phyloP scores from a whole-genome alignment of 2,888 invertebrate species.

The Nudaria mundana region DNA sequence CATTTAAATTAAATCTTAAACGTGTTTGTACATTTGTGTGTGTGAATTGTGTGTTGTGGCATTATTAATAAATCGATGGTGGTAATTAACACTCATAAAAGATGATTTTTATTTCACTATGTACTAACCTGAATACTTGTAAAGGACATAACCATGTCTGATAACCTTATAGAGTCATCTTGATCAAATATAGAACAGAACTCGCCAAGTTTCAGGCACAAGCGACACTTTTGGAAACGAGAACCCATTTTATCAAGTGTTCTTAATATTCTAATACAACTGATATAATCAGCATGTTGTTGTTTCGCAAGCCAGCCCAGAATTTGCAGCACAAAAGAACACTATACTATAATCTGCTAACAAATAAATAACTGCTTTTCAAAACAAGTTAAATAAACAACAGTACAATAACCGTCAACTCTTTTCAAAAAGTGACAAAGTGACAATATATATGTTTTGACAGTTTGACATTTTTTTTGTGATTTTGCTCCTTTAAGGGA shows the following conservation, averaged over 20 bases:
- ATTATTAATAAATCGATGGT: no score
- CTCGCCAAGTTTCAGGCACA: slow-evolving; percentile 72
- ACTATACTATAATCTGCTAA: not conserved
- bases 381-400: not conserved
- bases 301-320: not conserved
- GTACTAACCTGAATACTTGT: slow-evolving; percentile 59
- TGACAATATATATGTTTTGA: no score
- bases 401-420: not conserved
- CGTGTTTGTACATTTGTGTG: no score
- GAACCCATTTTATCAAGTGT: slow-evolving; percentile 40
- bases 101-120: not conserved
- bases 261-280: not conserved
- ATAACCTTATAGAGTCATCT: slow-evolving; percentile 69
- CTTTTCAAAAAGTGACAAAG: not conserved
- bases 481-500: no score
- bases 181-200: slow-evolving; percentile 75
- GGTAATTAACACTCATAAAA: not conserved
- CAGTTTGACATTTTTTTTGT: no score
- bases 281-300: no score
- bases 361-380: not conserved
- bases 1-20: no score
- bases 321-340: not conserved
- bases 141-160: slow-evolving; percentile 77
- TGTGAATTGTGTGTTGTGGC: no score
- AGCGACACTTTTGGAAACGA: slow-evolving; percentile 68